Percentiles rank a stretch among this genome's conserved stretches.
phyloP scores from a whole-genome alignment of 1,140 invertebrate genomes.

The Brachionus rubens region DNA sequence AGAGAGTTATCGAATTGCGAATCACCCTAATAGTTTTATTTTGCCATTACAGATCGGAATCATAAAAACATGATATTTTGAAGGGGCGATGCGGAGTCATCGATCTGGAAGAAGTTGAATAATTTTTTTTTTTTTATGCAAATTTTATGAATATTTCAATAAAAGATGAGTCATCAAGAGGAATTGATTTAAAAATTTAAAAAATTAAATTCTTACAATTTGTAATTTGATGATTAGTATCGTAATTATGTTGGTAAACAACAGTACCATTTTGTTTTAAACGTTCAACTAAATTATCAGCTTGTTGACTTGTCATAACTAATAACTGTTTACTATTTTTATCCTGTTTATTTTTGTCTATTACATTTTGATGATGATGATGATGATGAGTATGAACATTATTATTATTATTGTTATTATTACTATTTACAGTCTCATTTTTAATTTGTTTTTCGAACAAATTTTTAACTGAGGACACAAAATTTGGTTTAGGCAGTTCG shows the following conservation, averaged over 20 bases:
- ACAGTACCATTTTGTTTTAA: conserved; percentile 30
- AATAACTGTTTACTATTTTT: conserved; percentile 6
- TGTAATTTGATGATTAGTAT: background rate
- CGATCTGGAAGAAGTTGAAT: too few species aligned
- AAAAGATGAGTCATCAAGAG: too few species aligned
- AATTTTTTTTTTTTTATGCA: too few species aligned
- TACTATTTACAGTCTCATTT: background rate
- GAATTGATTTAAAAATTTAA: background rate
- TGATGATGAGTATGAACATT: background rate
- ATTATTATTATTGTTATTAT: background rate
- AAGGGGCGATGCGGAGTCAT: too few species aligned
- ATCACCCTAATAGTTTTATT: too few species aligned
- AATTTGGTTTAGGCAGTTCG: conserved; percentile 40
- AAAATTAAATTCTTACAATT: background rate
- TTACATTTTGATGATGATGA: background rate
- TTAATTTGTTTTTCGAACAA: conserved; percentile 44
- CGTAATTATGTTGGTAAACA: conserved; percentile 15
- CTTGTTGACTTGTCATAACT: background rate
- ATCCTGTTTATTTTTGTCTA: background rate
- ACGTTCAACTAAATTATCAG: conserved; percentile 1
- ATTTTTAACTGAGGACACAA: conserved; percentile 42
- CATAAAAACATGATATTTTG: too few species aligned
- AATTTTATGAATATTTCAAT: too few species aligned
- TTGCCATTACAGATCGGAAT: too few species aligned
- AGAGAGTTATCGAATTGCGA: too few species aligned